Percentiles rank a stretch among this genome's conserved stretches.
These are phyloP conservation scores for Meriones psammophilus DNA, from an alignment of 2,797 vertebrate species.

Conservation along the genomic window DNA sequence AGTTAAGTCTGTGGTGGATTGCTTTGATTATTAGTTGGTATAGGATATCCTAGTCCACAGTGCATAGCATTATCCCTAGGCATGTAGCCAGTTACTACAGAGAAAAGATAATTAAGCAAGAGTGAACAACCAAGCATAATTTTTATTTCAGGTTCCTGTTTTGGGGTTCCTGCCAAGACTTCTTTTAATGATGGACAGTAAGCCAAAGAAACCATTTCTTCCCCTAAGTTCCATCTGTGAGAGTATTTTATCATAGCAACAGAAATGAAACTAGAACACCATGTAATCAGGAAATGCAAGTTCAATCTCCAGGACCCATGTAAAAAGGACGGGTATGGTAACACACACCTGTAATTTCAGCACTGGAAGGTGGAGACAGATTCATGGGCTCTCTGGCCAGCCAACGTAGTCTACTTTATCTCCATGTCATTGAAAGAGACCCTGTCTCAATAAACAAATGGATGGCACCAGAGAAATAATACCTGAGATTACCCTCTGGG, in stretches of 20 bases:
- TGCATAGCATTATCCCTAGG: neutral
- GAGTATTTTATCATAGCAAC: neutral
- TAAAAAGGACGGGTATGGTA: neutral
- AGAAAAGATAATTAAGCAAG: neutral
- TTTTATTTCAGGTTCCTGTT: neutral
- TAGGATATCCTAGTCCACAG: neutral
- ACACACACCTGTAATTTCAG: neutral
- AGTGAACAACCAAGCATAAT: neutral
- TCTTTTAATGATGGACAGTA: neutral
- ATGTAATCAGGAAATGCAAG: neutral
- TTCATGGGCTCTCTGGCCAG: neutral
- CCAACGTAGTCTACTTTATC: neutral
- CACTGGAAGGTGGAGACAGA: neutral
- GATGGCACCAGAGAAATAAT: neutral
- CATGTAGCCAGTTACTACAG: neutral
- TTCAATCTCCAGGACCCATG: neutral
- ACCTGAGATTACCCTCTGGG: neutral
- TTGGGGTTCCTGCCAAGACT: neutral
- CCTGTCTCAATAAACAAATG: neutral
- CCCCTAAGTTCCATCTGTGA: neutral
- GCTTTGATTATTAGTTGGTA: neutral
- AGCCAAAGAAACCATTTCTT: neutral
- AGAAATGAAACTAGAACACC: neutral
- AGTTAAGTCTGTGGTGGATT: neutral
- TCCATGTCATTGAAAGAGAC: neutral